Conservation (phyloP, 2,797 vertebrate species). For the Arnoldichthys spilopterus region DNA sequence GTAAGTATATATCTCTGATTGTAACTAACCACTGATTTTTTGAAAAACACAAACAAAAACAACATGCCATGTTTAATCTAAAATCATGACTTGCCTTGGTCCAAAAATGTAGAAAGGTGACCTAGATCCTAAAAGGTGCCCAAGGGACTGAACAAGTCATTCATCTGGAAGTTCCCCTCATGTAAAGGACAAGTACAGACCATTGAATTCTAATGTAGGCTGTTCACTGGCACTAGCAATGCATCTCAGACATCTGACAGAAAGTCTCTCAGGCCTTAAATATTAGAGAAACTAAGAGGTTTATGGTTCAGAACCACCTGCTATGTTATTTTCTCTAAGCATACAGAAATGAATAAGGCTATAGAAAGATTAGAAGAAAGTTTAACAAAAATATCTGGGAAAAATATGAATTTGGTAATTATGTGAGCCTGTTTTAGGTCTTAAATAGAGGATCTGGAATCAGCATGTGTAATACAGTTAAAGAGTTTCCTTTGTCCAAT, state of each 20-base stretch:
- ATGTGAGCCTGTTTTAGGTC: neutral
- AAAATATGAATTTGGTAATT: conserved; percentile 14
- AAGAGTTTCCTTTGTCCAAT: neutral
- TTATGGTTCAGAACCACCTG: neutral
- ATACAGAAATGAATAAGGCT: neutral
- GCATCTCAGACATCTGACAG: neutral
- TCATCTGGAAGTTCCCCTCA: conserved; percentile 39
- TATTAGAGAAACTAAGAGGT: neutral
- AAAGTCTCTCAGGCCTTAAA: neutral
- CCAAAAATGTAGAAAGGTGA: conserved; percentile 33
- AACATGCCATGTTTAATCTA: conserved; percentile 4
- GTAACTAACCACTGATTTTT: neutral
- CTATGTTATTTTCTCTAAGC: neutral
- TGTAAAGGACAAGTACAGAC: conserved; percentile 11
- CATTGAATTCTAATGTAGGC: conserved; percentile 6
- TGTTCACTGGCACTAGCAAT: conserved; percentile 25
- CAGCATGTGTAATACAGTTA: neutral
- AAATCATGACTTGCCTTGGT: neutral
- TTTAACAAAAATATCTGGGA: neutral
- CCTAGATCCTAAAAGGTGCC: conserved; percentile 44
- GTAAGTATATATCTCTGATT: neutral
- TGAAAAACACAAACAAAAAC: conserved; percentile 10
- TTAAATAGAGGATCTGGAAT: neutral
- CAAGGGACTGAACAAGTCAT: conserved; percentile 34
- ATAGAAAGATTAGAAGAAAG: neutral